A percentile compares a stretch with the other conserved stretches of the same genome.
Conservation (phyloP, 2,113 vertebrate species). For the Octodon degus region DNA sequence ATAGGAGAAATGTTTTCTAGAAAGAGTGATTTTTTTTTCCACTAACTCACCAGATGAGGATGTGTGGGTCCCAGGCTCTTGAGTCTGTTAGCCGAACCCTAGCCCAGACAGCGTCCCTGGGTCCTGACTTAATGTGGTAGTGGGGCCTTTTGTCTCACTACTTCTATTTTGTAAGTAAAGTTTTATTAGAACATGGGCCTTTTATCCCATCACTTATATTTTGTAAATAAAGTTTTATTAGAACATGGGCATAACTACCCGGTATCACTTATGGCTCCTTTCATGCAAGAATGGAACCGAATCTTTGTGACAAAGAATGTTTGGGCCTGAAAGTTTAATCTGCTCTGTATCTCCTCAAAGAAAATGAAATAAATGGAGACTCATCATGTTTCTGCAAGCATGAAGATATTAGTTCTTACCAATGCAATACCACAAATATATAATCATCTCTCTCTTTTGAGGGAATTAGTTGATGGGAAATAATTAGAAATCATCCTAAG, state of each 20-base stretch:
- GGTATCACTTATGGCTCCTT: background rate
- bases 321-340: background rate
- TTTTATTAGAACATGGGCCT: background rate
- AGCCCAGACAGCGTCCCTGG: background rate
- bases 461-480: background rate
- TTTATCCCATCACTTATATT: background rate
- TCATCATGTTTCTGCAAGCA: background rate
- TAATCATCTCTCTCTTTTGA: background rate
- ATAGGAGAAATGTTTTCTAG: background rate
- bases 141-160: background rate
- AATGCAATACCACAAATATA: background rate
- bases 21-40: background rate
- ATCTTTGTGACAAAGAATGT: background rate
- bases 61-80: background rate
- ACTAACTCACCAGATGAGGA: too few relatives aligned
- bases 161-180: background rate
- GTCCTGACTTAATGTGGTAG: background rate
- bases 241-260: background rate
- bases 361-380: background rate
- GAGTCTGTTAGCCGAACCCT: background rate
- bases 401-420: background rate
- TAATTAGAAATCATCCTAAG: background rate
- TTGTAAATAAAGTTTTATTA: background rate
- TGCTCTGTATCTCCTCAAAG: background rate
- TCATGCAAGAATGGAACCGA: background rate